Conservation (phyloP, 2,888 invertebrate species). For the Synanthedon vespiformis region DNA sequence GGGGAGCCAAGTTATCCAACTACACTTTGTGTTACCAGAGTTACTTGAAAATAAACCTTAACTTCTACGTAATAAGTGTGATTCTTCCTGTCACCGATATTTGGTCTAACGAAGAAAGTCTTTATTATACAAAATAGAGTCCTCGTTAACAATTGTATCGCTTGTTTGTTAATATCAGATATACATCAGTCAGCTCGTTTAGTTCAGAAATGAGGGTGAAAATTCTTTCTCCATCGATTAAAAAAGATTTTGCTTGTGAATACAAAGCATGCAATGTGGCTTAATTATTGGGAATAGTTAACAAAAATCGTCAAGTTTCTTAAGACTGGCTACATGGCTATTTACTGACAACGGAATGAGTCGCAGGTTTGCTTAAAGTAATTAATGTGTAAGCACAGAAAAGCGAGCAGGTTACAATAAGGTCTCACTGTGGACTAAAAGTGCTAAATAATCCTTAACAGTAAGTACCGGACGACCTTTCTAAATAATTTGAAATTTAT, state of each 20-base stretch:
- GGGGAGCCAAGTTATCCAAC: constrained; percentile 40
- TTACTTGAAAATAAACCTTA: constrained; percentile 8
- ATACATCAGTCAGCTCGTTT: constrained; percentile 17
- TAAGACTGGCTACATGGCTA: too few species aligned
- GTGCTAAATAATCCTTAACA: too few species aligned
- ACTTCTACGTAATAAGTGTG: constrained; percentile 6
- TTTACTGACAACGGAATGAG: too few species aligned
- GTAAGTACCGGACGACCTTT: too few species aligned
- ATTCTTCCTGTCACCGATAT: constrained; percentile 2
- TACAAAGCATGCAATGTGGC: too few species aligned
- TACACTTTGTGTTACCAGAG: constrained; percentile 7
- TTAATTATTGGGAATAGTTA: too few species aligned
- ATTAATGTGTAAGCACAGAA: too few species aligned
- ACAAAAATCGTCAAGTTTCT: too few species aligned
- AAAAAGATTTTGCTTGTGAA: not conserved
- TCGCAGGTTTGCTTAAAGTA: too few species aligned
- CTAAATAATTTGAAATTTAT: too few species aligned
- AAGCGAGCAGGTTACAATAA: too few species aligned
- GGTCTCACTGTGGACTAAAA: too few species aligned
- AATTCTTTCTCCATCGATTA: constrained; percentile 1
- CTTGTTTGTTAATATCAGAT: constrained; percentile 14
- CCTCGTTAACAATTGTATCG: constrained; percentile 24
- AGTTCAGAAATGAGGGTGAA: not conserved
- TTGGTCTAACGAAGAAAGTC: constrained; percentile 12
- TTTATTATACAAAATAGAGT: constrained; percentile 27